Conservation (phyloP, 2,113 vertebrate species). For the Phodopus roborovskii region DNA sequence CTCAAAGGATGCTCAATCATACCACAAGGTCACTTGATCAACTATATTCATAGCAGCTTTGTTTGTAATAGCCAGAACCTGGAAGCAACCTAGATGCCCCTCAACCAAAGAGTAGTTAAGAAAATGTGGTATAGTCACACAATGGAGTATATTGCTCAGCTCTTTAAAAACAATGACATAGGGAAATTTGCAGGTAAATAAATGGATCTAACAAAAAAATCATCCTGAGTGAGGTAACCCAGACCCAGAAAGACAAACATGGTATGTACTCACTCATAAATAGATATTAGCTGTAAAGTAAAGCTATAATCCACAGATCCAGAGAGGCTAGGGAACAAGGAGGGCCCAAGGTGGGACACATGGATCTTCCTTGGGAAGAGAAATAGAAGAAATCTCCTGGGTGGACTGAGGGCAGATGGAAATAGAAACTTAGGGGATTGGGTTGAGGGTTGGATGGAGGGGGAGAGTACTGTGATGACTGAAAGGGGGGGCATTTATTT, state of each 20-base stretch:
- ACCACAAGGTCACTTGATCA: neutral
- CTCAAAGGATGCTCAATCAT: neutral
- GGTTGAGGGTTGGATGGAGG: neutral
- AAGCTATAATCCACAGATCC: neutral
- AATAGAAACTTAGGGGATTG: neutral
- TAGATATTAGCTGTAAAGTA: neutral
- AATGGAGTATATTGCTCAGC: neutral
- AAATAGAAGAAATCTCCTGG: neutral
- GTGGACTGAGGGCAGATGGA: too few species aligned
- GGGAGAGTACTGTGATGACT: neutral
- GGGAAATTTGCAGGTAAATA: neutral
- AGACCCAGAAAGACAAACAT: neutral
- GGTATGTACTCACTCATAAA: neutral
- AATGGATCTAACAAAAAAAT: neutral
- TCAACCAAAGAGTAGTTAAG: neutral
- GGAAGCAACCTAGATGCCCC: neutral
- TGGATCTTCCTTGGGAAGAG: neutral
- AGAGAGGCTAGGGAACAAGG: neutral
- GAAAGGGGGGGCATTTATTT: neutral
- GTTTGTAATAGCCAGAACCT: neutral
- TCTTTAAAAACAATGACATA: neutral
- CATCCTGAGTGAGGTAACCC: neutral
- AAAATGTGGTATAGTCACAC: neutral
- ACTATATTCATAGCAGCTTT: neutral
- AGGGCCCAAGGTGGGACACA: neutral